Percentiles rank a stretch among this genome's conserved stretches.
Conservation (phyloP, 2,113 vertebrate species). For the Camelus bactrianus region DNA sequence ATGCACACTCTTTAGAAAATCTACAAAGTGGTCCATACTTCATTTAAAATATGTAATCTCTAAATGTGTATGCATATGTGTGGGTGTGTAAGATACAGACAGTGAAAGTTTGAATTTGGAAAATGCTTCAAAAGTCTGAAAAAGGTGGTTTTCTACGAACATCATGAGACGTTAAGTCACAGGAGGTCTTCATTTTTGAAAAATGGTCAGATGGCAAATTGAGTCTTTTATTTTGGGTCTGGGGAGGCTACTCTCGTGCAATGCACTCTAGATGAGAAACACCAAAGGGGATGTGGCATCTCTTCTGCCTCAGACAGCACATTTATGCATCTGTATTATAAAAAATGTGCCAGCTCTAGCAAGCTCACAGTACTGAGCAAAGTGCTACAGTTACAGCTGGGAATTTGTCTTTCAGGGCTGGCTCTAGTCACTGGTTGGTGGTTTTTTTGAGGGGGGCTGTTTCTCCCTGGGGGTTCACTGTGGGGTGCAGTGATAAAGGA, state of each 20-base stretch:
- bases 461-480: slow-evolving; percentile 59
- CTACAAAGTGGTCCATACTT: slow-evolving; percentile 14
- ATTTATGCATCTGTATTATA: slow-evolving; percentile 75
- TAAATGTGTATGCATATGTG: background rate
- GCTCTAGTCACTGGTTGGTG: slow-evolving; percentile 49
- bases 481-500: slow-evolving; percentile 17
- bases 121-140: slow-evolving; percentile 28
- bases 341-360: slow-evolving; percentile 72
- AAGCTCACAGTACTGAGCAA: slow-evolving; percentile 68
- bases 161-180: slow-evolving; percentile 48
- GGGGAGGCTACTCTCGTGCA: background rate
- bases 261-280: slow-evolving; percentile 30
- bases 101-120: slow-evolving; percentile 19
- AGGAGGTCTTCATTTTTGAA: background rate
- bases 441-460: slow-evolving; percentile 31
- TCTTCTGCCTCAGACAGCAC: slow-evolving; percentile 58
- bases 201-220: background rate
- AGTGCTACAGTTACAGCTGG: slow-evolving; percentile 77
- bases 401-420: slow-evolving; percentile 73
- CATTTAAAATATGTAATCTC: slow-evolving; percentile 40
- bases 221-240: slow-evolving; percentile 32
- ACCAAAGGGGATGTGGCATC: slow-evolving; percentile 40
- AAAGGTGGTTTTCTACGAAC: slow-evolving; percentile 47
- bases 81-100: background rate
- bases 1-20: background rate